A percentile compares a stretch with the other conserved stretches of the same genome.
phyloP scores from a whole-genome alignment of 1,140 invertebrate species.

The Bombus ignitus region DNA sequence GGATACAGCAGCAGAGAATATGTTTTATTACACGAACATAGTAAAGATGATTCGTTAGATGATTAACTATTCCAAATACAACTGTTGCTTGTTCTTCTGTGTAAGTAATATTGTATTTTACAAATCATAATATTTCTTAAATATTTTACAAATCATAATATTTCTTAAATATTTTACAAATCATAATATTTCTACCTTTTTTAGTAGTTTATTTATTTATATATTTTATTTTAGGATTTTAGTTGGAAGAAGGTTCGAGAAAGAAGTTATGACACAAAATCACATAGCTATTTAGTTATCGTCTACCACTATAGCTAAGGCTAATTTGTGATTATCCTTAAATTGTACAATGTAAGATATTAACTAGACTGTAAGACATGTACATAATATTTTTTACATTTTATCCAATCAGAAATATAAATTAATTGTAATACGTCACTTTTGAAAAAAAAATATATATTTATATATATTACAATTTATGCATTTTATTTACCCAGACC shows the following conservation, averaged over 20 bases:
- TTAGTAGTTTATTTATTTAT: not conserved
- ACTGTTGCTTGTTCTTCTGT: not conserved
- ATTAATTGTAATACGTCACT: conserved; percentile 33
- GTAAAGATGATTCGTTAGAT: conserved; percentile 91
- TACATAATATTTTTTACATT: conserved; percentile 23
- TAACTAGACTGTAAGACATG: too few relatives aligned
- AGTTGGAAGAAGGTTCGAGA: conserved; percentile 11
- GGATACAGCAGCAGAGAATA: conserved; percentile 98
- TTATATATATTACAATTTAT: not conserved
- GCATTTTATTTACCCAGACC: conserved; percentile 12
- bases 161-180: not conserved
- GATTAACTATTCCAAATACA: conserved; percentile 77
- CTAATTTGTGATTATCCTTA: not conserved
- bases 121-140: not conserved
- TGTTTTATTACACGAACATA: conserved; percentile 96
- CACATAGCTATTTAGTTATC: not conserved
- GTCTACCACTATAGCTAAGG: not conserved
- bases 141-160: not conserved
- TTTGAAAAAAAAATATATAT: not conserved
- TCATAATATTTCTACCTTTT: too few relatives aligned
- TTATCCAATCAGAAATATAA: conserved; percentile 4
- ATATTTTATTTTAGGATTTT: conserved; percentile 29
- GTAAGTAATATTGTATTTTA: not conserved
- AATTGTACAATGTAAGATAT: not conserved
- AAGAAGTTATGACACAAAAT: conserved; percentile 11